Base-by-base conservation (phyloP, 2,113 vertebrate genomes). In the Taurulus bubalis region DNA sequence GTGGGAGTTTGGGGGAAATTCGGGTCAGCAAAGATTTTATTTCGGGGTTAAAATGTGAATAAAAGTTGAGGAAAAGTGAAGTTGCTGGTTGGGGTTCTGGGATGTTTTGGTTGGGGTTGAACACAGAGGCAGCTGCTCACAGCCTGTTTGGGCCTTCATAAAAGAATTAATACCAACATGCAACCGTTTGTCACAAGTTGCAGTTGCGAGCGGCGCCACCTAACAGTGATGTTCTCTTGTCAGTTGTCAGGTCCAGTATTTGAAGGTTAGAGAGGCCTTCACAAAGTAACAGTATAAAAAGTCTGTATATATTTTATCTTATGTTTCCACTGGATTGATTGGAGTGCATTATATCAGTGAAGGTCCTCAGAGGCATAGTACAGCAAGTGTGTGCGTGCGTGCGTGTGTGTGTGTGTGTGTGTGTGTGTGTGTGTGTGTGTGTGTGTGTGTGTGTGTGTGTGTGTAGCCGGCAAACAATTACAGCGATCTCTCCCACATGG, bases 391-490 rank as follows among this genome's bases (percentile, higher is more conserved):
- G 47, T 22, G 47, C 2, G 18, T 40, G 38, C 11, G 38, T 9
- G 42, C 16, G 42, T 45, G 42, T 16, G 42, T 16, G 42, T 16
- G 42, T 15, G 15, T 16, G 45, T 20, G 45, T 16, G 45, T 47
- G 45, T 47, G 45, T 47, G 40, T 12, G 40, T n/a, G 42, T 45
- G 42, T 16, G 42, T 16, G 42, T 16, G 42, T 15, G 15, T 16
- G 45, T 20, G 45, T 16, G 45, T 47, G 45, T 47, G 45, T 47
- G 40, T 12, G 40, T n/a, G 22, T 71, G 68, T 62, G 74, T 83
- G 59, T 73, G n/a, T 36, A 83, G 26, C 16, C 26, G 75, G 75
- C 51, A 63, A 78, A 66, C 47, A 82, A 77, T 88, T 66, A 84
- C 24, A 75, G 45, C 34, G 18, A 84, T 36, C 53, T 5, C 30